phyloP scores from a whole-genome alignment of 2,888 invertebrate genomes.

The Eutolmus rufibarbis region DNA sequence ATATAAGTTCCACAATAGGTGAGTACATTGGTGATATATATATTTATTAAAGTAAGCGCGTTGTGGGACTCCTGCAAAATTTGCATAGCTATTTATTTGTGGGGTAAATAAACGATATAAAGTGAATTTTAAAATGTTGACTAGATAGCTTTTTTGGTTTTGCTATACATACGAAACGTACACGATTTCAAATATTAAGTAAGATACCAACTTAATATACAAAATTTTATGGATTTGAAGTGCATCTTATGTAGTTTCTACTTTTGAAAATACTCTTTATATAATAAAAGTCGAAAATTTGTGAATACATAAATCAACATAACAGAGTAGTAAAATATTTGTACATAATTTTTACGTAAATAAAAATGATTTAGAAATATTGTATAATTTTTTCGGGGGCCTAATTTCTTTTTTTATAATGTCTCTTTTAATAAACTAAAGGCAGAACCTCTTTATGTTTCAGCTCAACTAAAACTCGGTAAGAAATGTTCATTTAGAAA shows the following conservation, averaged over 20 bases:
- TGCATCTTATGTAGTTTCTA: too few species aligned
- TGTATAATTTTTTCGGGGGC: background rate
- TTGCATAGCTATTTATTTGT: background rate
- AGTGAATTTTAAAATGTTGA: background rate
- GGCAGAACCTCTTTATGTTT: background rate
- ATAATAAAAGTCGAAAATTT: background rate
- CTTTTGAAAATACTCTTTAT: background rate
- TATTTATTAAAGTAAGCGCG: background rate
- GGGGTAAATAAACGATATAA: background rate
- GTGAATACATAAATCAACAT: too few species aligned
- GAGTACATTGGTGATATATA: conserved; percentile 52
- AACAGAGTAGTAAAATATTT: too few species aligned
- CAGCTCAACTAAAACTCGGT: background rate
- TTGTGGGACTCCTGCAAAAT: background rate
- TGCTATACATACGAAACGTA: too few species aligned
- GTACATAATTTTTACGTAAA: too few species aligned
- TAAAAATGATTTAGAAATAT: background rate
- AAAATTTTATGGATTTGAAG: background rate
- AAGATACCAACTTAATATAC: too few species aligned
- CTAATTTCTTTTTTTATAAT: background rate
- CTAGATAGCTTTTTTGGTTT: background rate
- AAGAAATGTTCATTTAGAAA: background rate
- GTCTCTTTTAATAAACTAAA: background rate
- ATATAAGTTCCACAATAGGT: conserved; percentile 98
- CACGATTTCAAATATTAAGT: too few species aligned